These are phyloP conservation scores for Automeris io DNA, from an alignment of 2,888 invertebrate species.

Conservation along the genomic window DNA sequence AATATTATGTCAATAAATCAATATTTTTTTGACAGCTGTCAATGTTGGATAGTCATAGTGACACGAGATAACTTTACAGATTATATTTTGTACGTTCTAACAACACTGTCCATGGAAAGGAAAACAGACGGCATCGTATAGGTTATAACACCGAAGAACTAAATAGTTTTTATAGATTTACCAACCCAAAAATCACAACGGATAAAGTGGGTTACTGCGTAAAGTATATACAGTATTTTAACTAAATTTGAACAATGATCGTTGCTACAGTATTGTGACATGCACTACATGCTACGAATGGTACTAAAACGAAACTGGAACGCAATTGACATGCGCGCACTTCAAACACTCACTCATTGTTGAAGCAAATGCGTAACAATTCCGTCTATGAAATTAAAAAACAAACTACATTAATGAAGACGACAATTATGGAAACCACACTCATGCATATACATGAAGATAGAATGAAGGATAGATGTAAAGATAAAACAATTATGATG, in stretches of 20 bases:
- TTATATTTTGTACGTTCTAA: conserved; percentile 20
- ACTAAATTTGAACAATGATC: conserved; percentile 12
- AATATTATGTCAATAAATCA: too few species aligned
- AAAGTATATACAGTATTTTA: neutral
- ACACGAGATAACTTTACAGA: neutral
- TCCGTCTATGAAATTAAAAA: neutral
- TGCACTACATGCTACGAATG: conserved; percentile 45
- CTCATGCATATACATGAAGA: conserved; percentile 69
- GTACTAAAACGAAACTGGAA: conserved; percentile 16
- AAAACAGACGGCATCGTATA: conserved; percentile 30
- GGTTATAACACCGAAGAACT: conserved; percentile 13
- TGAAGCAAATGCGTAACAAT: neutral
- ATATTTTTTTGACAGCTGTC: too few species aligned
- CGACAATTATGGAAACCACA: conserved; percentile 49
- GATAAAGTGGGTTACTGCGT: neutral
- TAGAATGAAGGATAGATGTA: conserved; percentile 27
- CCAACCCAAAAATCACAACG: conserved; percentile 30
- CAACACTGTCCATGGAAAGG: conserved; percentile 73
- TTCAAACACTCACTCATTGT: neutral
- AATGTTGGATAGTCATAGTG: too few species aligned
- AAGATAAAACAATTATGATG: conserved; percentile 31
- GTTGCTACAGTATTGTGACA: conserved; percentile 40
- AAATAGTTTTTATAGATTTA: conserved; percentile 17
- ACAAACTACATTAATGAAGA: conserved; percentile 31
- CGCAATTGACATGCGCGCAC: conserved; percentile 9